Base-by-base conservation (phyloP, 2,888 invertebrate species). In the Empis livida region DNA sequence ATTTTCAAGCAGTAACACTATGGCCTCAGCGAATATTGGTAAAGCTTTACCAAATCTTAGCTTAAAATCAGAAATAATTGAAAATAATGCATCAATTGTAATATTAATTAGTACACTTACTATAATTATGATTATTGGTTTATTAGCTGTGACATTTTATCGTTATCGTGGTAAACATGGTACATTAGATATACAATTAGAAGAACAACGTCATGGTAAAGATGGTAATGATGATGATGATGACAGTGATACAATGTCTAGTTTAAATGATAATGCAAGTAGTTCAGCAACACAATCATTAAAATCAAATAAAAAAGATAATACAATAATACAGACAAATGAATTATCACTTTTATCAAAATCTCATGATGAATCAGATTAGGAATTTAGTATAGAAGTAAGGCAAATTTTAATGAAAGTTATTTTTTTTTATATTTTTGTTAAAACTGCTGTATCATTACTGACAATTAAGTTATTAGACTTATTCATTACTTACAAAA, bases 161-260 rank as follows among this genome's bases (percentile, higher is more conserved):
- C 20, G 27, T 17, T 41, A 23, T 41, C 41, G 41, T 20, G 56
- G 61, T 5, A 66, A 65, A 41, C 59, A 58, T 30, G 65, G 65
- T 17, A 64, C 65, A 4, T 51, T 67, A 20, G 64, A 65, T 45
- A 67, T 67, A 38, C 66, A 67, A 54, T 61, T 67, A 61, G 66
- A 65, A 48, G 67, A 67, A 43, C 62, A 63, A 42, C 61, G 56
- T 0, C 54, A 61, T 46, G 66, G 63, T 31, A 65, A 67, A 53
- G 65, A 65, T 41, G 51, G 59, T 42, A 49, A 59, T 4, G 20
- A 27, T 27, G 60, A 65, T 10, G 61, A 63, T 45, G 67, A 65
- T 37, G 64, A 64, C 50, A 62, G 56, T 39, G 10, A 39, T 8
- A n/a, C 23, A 27, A 27, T 27, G 9, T 27, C 23, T 8, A 27